Evolutionary conservation across 2,113 vertebrate species (phyloP).

Genomic region (Sander vitreus): DNA sequence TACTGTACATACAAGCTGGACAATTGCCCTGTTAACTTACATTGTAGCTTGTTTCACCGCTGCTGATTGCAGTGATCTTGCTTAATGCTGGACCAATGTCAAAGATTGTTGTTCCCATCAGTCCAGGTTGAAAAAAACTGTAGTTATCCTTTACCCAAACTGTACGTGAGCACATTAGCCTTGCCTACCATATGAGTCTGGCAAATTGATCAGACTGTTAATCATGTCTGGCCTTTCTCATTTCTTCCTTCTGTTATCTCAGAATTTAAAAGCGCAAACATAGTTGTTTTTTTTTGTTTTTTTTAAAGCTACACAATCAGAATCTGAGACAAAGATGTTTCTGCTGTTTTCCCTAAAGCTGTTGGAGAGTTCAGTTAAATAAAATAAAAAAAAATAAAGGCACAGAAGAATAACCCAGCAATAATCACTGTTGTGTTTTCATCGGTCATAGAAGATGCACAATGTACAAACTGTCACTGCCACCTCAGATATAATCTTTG

Average conservation of each 20-base stretch:
- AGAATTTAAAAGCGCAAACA: constrained; percentile 21
- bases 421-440: constrained; percentile 18
- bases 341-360: constrained; percentile 26
- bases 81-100: no score
- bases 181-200: constrained; percentile 27
- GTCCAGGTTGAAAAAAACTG: no score
- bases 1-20: no score
- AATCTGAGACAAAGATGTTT: constrained; percentile 8
- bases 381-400: not conserved
- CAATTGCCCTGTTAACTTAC: no score
- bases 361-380: constrained; percentile 21
- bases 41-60: no score
- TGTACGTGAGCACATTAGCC: constrained; percentile 33
- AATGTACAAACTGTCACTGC: constrained; percentile 6
- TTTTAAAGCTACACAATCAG: not conserved
- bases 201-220: constrained; percentile 31
- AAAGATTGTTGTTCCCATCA: no score
- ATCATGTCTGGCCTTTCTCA: constrained; percentile 27
- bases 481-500: constrained; percentile 5
- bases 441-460: constrained; percentile 5
- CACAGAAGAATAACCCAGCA: not conserved
- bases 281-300: not conserved
- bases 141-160: not conserved
- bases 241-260: constrained; percentile 30
- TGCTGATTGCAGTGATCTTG: no score